Conservation (phyloP, 2,113 vertebrate species). For the Excalfactoria chinensis region DNA sequence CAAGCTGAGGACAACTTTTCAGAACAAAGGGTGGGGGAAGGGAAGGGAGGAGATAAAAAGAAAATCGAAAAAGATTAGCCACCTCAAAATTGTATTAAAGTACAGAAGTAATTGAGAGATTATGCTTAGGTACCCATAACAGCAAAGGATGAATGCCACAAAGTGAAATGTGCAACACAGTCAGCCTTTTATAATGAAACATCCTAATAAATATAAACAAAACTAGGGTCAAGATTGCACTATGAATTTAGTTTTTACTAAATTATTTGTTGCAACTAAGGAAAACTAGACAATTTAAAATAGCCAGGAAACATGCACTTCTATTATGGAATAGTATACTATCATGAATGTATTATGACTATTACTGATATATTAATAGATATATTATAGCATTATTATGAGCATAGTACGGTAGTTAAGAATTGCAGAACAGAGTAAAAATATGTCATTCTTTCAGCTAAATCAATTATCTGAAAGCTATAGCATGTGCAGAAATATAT, state of each 20-base stretch:
- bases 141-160: neutral
- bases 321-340: neutral
- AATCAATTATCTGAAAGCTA: neutral
- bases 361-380: too few relatives aligned
- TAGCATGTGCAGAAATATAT: neutral
- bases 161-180: neutral
- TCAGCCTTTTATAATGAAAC: neutral
- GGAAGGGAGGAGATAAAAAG: neutral
- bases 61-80: neutral
- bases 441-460: neutral
- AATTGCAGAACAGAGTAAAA: neutral
- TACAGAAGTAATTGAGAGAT: neutral
- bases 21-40: neutral
- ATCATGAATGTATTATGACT: neutral
- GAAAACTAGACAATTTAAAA: neutral
- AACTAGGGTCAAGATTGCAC: neutral
- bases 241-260: neutral
- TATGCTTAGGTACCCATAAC: accelerated
- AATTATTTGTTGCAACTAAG: neutral
- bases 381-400: too few relatives aligned
- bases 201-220: neutral
- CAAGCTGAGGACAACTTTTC: neutral
- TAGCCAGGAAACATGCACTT: neutral
- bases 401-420: neutral
- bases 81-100: neutral